Evolutionary conservation across 2,888 invertebrate genomes (phyloP).

Genomic region (Eilema depressum): DNA sequence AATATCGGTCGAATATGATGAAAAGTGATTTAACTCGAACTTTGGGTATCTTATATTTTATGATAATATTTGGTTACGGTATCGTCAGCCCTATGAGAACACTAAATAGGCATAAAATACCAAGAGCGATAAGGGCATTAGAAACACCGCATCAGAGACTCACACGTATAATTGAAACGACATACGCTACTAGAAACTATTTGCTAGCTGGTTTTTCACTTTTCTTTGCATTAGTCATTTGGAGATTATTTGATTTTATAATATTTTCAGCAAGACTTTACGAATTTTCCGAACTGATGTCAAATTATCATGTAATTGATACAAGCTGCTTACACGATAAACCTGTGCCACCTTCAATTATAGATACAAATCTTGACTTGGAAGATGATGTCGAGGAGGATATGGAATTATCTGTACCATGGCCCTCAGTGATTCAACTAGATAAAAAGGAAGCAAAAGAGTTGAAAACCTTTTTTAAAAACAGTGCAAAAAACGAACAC

Average conservation of each 20-base stretch:
- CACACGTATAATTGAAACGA: slow-evolving; percentile 60
- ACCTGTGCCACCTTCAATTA: slow-evolving; percentile 31
- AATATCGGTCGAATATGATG: slow-evolving; percentile 32
- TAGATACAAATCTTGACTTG: slow-evolving; percentile 21
- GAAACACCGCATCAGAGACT: slow-evolving; percentile 60
- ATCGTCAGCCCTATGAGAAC: slow-evolving; percentile 64
- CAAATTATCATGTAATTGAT: slow-evolving; percentile 69
- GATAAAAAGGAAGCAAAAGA: slow-evolving; percentile 55
- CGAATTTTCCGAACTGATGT: slow-evolving; percentile 73
- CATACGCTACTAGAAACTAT: slow-evolving; percentile 71
- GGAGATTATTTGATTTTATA: slow-evolving; percentile 69
- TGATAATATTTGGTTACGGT: slow-evolving; percentile 58
- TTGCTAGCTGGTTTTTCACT: slow-evolving; percentile 71
- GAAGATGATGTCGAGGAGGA: slow-evolving; percentile 41
- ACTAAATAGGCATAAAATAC: slow-evolving; percentile 51
- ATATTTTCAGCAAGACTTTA: slow-evolving; percentile 74
- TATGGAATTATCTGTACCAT: slow-evolving; percentile 44
- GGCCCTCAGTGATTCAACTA: slow-evolving; percentile 64
- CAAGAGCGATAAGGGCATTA: slow-evolving; percentile 29
- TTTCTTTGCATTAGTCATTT: slow-evolving; percentile 65
- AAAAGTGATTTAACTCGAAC: slow-evolving; percentile 24
- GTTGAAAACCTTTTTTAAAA: slow-evolving; percentile 58
- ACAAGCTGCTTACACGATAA: slow-evolving; percentile 49
- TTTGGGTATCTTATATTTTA: slow-evolving; percentile 44
- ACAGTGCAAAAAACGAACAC: slow-evolving; percentile 8